These are phyloP conservation scores for Drosophila burlai DNA, from an alignment of 1,140 invertebrate species.

Conservation along the genomic window DNA sequence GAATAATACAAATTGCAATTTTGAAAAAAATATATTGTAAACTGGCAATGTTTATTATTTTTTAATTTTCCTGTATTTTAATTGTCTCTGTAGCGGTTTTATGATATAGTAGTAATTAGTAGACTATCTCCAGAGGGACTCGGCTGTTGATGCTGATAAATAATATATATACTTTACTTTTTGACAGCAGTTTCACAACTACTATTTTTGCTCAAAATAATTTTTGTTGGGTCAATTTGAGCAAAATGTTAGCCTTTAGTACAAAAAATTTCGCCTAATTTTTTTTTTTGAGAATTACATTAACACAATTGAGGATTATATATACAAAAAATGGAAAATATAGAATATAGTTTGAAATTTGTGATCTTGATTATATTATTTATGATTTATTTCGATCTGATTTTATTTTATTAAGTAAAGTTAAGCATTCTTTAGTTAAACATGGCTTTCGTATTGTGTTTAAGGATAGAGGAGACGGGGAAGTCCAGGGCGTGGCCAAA, in stretches of 20 bases:
- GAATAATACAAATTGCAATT: no score
- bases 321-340: not conserved
- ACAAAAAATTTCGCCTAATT: not conserved
- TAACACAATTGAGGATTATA: not conserved
- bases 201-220: not conserved
- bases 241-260: not conserved
- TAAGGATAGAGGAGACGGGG: not conserved
- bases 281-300: not conserved
- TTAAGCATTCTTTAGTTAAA: not conserved
- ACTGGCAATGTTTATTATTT: no score
- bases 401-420: not conserved
- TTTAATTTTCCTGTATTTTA: no score
- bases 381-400: not conserved
- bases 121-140: no score
- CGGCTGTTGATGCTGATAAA: no score
- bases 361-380: not conserved
- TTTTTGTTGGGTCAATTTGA: not conserved
- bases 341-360: not conserved
- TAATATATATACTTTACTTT: not conserved
- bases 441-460: not conserved
- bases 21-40: no score
- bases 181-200: not conserved
- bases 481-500: slow-evolving; percentile 1
- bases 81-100: no score
- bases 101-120: no score